Evolutionary conservation across 2,888 invertebrate genomes (phyloP), one percentile per base, ranked within the genome.

Genomic region (Hirtodrosophila confusa): DNA sequence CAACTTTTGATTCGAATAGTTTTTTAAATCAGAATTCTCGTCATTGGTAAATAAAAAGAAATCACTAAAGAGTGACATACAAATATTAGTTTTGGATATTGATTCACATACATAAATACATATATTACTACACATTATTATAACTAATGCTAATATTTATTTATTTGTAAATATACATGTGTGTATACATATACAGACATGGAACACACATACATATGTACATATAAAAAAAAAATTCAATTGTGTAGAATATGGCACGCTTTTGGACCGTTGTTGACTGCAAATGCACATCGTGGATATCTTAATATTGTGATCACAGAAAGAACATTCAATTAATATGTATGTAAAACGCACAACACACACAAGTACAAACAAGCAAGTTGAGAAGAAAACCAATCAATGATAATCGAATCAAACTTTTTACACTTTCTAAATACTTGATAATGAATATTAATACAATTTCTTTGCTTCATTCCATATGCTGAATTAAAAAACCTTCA

Each of bases 261-360:
- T 65, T 56, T 65, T 64, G 51, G 41, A 65, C 40, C 49, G 56
- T 65, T 56, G 66, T 66, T 66, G 64, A 51, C 67, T 57, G 57
- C 37, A 49, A 43, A 27, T 66, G 65, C 66, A 66, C 64, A 27
- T 7, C 63, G 54, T 55, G 54, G 48, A 44, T 62, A 17, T 43
- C 43, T 36, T 23, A 43, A 24, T 31, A 43, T 35, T 36, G 60
- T 50, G 50, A 40, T 40, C 40, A 47, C 40, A 31, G 33, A 62
- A 53, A 37, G 36, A 41, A 11, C 33, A 33, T 9, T 17, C 40
- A 17, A 1, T 17, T 1, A 56, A 43, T 8, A 31, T 31, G 9
- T 31, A 6, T 9, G 9, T 8, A 27, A 27, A 39, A 55, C 47
- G 47, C 55, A 62, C 50, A 44, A 54, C 48, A 50, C 49, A 67